Base-by-base conservation (phyloP, 2,113 vertebrate species). In the Sphaerodactylus townsendi region DNA sequence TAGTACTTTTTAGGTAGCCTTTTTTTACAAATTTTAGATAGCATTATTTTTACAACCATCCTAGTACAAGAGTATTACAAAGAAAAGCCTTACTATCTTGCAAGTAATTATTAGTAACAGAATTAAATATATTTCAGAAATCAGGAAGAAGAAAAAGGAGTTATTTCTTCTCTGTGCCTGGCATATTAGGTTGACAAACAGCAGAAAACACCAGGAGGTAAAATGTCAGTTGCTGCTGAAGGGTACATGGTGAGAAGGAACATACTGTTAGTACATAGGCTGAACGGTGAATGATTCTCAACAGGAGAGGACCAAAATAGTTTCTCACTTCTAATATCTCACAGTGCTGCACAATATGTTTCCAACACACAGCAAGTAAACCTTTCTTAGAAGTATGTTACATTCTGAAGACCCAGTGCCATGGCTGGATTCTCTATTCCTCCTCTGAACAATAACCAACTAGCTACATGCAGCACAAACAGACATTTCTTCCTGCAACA, bases 221-320 rank as follows among this genome's bases (percentile, higher is more conserved):
- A 94, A 95, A 93, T 88, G 87, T 89, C 92, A 95, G 82, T 85
- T 75, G 79, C 65, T 78, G 77, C 87, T 94, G 89, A 85, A 84
- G 85, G 86, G 90, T 62, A 89, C 69, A 85, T 46, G 74, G 89
- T 91, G 81, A 4, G 1, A 66, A 82, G 69, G 84, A 81, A 41
- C 0, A 5, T 56, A 68, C 86, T 53, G 73, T 62, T 68, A 91
- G 62, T 48, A 87, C 35, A 82, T 2, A 65, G 56, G 13, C 70
- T 83, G 87, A 92, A 91, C 50, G 89, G 71, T 0, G 1, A 95
- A 87, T 88, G 78, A 92, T 90, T 76, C 79, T 85, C 59, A 74
- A 84, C n/a, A 87, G 0, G 0, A 86, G 87, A 92, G 62, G 84
- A 93, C 81, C 56, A 89, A 77, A 92, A 3, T 78, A 77, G 72